Evolutionary conservation across 1,140 invertebrate genomes (phyloP).

Genomic region (Drosophila nannoptera): DNA sequence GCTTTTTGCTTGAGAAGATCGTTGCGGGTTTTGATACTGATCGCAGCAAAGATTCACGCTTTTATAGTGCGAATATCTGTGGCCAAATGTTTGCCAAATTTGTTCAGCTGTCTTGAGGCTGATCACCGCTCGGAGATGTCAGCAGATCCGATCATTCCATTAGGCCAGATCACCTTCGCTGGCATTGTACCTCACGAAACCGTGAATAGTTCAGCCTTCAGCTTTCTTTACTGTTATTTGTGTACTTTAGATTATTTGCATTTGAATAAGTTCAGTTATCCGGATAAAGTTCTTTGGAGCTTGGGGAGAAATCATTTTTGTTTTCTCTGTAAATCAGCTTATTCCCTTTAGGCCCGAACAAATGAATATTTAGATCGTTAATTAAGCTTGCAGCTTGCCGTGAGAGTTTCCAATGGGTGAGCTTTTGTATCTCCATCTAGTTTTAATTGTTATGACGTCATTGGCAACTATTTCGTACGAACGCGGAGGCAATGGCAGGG

Average conservation of each 20-base stretch:
- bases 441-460: slow-evolving; percentile 44
- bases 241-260: too few relatives aligned
- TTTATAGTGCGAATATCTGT: slow-evolving; percentile 15
- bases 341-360: too few relatives aligned
- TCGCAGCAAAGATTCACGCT: neutral
- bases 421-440: slow-evolving; percentile 27
- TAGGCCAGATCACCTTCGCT: neutral
- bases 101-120: slow-evolving; percentile 39
- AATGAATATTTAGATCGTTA: neutral
- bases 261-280: too few relatives aligned
- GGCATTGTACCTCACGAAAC: neutral
- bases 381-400: slow-evolving; percentile 13
- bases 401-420: slow-evolving; percentile 38
- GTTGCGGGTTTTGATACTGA: slow-evolving; percentile 14
- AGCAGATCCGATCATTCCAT: neutral
- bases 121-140: neutral
- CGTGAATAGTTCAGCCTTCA: neutral
- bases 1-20: neutral
- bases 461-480: neutral
- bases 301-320: too few relatives aligned
- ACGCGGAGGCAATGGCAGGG: slow-evolving; percentile 2
- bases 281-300: too few relatives aligned
- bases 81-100: slow-evolving; percentile 18
- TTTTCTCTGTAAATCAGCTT: too few relatives aligned
- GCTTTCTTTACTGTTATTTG: too few relatives aligned